Base-by-base conservation (phyloP, 1,140 invertebrate genomes). In the Heliconius hermathena region DNA sequence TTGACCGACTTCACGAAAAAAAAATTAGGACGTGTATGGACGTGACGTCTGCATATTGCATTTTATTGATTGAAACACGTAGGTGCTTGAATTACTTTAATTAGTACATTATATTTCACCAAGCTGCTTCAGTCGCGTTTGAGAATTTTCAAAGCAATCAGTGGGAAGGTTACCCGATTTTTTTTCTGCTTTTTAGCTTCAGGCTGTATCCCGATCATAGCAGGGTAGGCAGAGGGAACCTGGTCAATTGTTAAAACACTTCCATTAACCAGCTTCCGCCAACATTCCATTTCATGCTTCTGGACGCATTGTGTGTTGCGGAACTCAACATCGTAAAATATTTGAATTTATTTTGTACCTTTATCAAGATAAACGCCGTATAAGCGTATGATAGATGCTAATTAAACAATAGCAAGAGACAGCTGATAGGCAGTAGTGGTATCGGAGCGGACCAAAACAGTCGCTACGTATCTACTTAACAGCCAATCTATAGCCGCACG, bases 341-440 rank as follows among this genome's bases (percentile, higher is more conserved):
- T 66, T 26, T 29, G 1, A 29, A 66, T 66, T 29, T 66, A 29
- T 29, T 66, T 26, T 6, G 13, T 29, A 16, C 11, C 9, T 66
- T 29, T 66, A 66, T 66, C 60, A 29, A 66, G 26, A 66, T 66
- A 66, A 66, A 0, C 9, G 85, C 88, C 89, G 90, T 89, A 89
- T 91, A 88, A 91, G 89, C 88, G 84, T 84, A 82, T 89, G 88
- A 92, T 91, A 93, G 92, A 84, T 89, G 91, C 88, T 90, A 93
- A 93, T 90, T 91, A 94, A 92, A 92, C 82, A 85, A 87, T 90
- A 87, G 82, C 88, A 87, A 74, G 87, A 79, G 77, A 81, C 86
- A 90, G 88, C 89, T 89, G 90, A 91, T 89, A 90, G 87, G 80
- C 91, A 94, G 92, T 93, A 88, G 87, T 82, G 84, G 85, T 84